phyloP scores from a whole-genome alignment of 2,888 invertebrate species.

The Hyposoter didymator region DNA sequence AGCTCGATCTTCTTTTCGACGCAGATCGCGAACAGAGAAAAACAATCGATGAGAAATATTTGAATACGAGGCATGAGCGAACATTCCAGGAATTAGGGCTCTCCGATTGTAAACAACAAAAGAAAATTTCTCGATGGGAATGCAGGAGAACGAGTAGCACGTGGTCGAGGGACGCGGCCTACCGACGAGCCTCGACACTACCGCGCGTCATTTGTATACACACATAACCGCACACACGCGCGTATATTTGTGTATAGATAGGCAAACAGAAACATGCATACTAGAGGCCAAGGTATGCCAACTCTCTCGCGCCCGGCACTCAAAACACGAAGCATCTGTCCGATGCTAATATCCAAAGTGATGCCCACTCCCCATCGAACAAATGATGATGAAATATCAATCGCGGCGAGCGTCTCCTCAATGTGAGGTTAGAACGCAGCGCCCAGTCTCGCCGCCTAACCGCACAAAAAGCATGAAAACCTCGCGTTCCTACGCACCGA shows the following conservation, averaged over 20 bases:
- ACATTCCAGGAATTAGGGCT: constrained; percentile 6
- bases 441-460: neutral
- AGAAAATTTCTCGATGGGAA: constrained; percentile 32
- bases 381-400: constrained; percentile 11
- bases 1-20: neutral
- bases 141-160: constrained; percentile 47
- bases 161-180: constrained; percentile 56
- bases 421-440: neutral
- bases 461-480: neutral
- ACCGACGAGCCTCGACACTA: constrained; percentile 47
- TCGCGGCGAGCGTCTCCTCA: neutral
- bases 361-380: neutral
- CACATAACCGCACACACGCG: neutral
- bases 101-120: constrained; percentile 43
- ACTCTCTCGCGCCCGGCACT: constrained; percentile 12
- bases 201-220: constrained; percentile 29
- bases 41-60: neutral
- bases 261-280: neutral
- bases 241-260: neutral
- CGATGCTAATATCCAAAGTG: constrained; percentile 4
- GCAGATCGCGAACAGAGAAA: neutral
- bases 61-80: neutral
- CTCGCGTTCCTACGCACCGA: neutral
- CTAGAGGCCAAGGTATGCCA: neutral
- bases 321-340: constrained; percentile 6